Evolutionary conservation across 2,888 invertebrate genomes (phyloP), one percentile per base, ranked within the genome.

Genomic region (Aromia moschata): DNA sequence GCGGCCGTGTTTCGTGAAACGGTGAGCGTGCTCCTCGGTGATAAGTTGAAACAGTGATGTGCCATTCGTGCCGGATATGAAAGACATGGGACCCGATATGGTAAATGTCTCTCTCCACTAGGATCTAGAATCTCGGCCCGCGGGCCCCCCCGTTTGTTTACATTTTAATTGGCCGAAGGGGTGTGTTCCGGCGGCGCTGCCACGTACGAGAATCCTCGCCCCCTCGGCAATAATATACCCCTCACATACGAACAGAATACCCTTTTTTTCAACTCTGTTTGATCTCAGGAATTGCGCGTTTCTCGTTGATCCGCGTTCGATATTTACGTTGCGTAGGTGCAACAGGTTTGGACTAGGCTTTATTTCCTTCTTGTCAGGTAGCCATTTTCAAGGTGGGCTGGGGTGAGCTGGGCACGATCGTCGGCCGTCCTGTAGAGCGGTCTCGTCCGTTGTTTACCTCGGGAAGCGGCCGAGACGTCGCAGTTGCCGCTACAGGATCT

Each of bases 51-150:
- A 66, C 68, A 64, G 69, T 69, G 66, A 71, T 73, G 72, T 70
- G 67, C 62, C 58, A 60, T 65, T 64, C 59, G 52, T 44, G 53
- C 52, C 53, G 78, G 87, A 89, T 85, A 89, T 89, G 87, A 89
- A 87, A 86, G 88, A 89, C 84, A 88, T 89, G 87, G 90, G 89
- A 85, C 89, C 89, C 83, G 90, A 90, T 83, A 90, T 90, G 90
- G 90, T 90, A 83, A 86, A 70, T 76, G n/a, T n/a, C n/a, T n/a
- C n/a, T n/a, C n/a, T n/a, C n/a, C n/a, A n/a, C n/a, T 53, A 16
- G 10, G n/a, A 40, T 14, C 2, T 1, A 30, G 17, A 12, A 17
- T 16, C 5, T 52, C 14, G 16, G 16, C 17, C 15, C 11, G 30
- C 31, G 3, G 9, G 14, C 10, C 2, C 40, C 10, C 25, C 14